Conservation (phyloP, 2,113 vertebrate genomes). For the Orcinus orca region DNA sequence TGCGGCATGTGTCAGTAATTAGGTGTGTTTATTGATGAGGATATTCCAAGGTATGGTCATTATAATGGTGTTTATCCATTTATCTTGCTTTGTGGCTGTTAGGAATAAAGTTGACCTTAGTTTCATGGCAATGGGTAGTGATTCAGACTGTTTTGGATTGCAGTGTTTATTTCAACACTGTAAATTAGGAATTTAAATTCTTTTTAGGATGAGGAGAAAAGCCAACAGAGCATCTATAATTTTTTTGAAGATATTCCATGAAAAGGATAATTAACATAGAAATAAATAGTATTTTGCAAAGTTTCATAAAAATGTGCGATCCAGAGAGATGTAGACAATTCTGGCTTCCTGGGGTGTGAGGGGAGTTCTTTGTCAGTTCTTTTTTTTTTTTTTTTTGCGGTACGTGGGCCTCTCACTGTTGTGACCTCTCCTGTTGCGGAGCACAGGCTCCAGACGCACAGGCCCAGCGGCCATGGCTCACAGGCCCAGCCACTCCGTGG, state of each 20-base stretch:
- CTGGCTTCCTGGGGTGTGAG: neutral
- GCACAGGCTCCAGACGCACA: too few species aligned
- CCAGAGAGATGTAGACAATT: neutral
- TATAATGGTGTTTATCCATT: neutral
- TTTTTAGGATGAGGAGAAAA: neutral
- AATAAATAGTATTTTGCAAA: neutral
- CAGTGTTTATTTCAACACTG: neutral
- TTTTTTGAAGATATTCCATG: neutral
- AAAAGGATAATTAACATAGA: neutral
- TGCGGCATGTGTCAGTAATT: neutral
- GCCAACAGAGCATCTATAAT: neutral
- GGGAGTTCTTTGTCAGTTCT: neutral
- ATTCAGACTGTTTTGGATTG: neutral
- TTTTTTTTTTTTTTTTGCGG: too few species aligned
- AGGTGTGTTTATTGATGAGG: neutral
- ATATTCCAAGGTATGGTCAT: neutral
- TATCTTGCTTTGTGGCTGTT: neutral
- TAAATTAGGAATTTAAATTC: neutral
- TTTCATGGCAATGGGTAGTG: neutral
- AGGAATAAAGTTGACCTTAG: neutral
- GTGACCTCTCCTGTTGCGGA: too few species aligned
- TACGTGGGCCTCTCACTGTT: too few species aligned
- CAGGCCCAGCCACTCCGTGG: too few species aligned
- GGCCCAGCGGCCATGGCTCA: too few species aligned
- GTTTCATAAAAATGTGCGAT: neutral